Evolutionary conservation across 2,797 vertebrate species (phyloP).

Genomic region (Pyrrhura leucotis): DNA sequence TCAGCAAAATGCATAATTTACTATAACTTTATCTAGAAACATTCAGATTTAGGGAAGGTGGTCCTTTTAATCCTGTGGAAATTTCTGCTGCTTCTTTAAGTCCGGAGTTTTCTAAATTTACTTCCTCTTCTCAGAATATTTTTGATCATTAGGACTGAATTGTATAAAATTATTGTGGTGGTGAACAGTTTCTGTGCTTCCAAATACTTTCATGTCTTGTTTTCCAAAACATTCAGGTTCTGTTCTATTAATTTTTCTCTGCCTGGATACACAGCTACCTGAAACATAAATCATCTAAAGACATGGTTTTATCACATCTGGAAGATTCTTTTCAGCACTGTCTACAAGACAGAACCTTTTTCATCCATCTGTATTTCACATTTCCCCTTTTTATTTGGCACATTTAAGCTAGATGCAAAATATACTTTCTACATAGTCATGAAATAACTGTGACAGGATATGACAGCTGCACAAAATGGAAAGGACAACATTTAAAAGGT

Average conservation of each 20-base stretch:
- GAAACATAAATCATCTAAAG: slow-evolving; percentile 53
- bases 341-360: slow-evolving; percentile 8
- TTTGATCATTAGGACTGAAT: background rate
- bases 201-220: background rate
- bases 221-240: slow-evolving; percentile 17
- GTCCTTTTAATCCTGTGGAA: background rate
- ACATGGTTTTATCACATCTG: background rate
- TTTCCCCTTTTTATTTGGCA: background rate
- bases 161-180: background rate
- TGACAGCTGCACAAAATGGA: slow-evolving; percentile 7
- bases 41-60: background rate
- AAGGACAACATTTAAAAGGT: background rate
- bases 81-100: background rate
- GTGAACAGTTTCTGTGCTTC: background rate
- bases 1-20: background rate
- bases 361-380: background rate
- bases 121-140: background rate
- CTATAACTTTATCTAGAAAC: background rate
- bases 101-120: background rate
- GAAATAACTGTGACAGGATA: background rate
- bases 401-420: slow-evolving; percentile 13
- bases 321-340: slow-evolving; percentile 8
- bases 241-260: slow-evolving; percentile 37
- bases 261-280: slow-evolving; percentile 21
- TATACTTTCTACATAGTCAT: background rate